phyloP scores from a whole-genome alignment of 2,797 vertebrate genomes.

The Antrozous pallidus region DNA sequence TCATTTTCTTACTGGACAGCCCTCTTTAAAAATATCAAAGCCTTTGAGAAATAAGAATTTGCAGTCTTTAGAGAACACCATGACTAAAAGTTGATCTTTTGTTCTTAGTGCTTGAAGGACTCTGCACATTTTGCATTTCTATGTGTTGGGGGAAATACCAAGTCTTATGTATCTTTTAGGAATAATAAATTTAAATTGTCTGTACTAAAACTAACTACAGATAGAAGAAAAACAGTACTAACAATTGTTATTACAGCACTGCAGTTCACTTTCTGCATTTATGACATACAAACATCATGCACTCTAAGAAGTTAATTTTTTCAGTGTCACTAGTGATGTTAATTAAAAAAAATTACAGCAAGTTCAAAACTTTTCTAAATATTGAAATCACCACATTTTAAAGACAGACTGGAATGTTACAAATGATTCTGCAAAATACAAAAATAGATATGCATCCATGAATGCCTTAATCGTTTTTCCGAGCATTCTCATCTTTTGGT shows the following conservation, averaged over 20 bases:
- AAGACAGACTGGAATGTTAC: conserved; percentile 80
- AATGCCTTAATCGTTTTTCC: conserved; percentile 88
- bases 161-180: conserved; percentile 40
- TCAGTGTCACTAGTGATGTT: conserved; percentile 72
- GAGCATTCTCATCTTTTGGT: conserved; percentile 84
- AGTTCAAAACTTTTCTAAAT: conserved; percentile 76
- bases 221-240: conserved; percentile 61
- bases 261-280: conserved; percentile 56
- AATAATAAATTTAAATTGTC: conserved; percentile 66
- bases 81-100: conserved; percentile 6
- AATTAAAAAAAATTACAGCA: conserved; percentile 68
- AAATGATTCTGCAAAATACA: conserved; percentile 78
- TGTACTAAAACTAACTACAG: conserved; percentile 60
- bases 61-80: conserved; percentile 19
- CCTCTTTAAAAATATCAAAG: conserved; percentile 50
- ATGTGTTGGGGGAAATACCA: conserved; percentile 17
- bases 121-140: neutral
- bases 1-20: conserved; percentile 35
- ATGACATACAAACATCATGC: conserved; percentile 63
- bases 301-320: conserved; percentile 64
- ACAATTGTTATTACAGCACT: conserved; percentile 68
- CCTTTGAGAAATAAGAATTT: conserved; percentile 41
- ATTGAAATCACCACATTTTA: conserved; percentile 70
- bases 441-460: conserved; percentile 74
- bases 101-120: neutral